Evolutionary conservation across 2,797 vertebrate species (phyloP).

Genomic region (Neosalanx taihuensis): DNA sequence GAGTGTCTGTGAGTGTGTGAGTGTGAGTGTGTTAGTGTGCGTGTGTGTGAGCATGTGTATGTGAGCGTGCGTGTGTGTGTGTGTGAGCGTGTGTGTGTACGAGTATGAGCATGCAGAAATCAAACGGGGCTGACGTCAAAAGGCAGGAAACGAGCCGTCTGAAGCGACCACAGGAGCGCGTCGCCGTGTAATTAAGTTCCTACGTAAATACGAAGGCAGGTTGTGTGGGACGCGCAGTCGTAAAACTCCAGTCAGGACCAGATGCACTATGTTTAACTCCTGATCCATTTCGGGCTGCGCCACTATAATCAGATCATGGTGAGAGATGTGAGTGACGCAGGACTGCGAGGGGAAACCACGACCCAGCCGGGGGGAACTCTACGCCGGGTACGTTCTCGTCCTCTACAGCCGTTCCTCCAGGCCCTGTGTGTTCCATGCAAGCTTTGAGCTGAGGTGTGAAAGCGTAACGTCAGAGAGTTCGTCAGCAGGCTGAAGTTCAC

Average conservation of each 20-base stretch:
- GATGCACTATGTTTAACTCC: slow-evolving; percentile 75
- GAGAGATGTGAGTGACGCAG: slow-evolving; percentile 66
- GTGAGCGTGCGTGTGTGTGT: slow-evolving; percentile 21
- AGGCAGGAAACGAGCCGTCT: slow-evolving; percentile 74
- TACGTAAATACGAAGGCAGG: slow-evolving; percentile 72
- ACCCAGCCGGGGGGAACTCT: neutral
- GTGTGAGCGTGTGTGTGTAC: neutral
- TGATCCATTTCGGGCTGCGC: slow-evolving; percentile 62
- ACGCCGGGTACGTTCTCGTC: too few species aligned
- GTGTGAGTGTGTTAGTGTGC: neutral
- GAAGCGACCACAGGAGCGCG: slow-evolving; percentile 67
- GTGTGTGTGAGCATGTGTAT: slow-evolving; percentile 20
- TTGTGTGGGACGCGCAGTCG: slow-evolving; percentile 67
- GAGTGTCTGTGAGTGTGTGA: slow-evolving; percentile 24
- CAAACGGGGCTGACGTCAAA: slow-evolving; percentile 73
- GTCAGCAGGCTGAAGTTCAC: too few species aligned
- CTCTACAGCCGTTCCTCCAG: neutral
- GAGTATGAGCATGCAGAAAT: slow-evolving; percentile 45
- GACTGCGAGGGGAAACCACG: slow-evolving; percentile 47
- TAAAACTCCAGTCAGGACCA: slow-evolving; percentile 70
- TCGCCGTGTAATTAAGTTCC: slow-evolving; percentile 75
- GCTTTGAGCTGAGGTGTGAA: too few species aligned
- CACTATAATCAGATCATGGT: slow-evolving; percentile 73
- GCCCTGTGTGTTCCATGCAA: slow-evolving; percentile 24
- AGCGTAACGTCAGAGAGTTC: too few species aligned